phyloP scores from a whole-genome alignment of 2,888 invertebrate genomes.

The Eristalinus aeneus region DNA sequence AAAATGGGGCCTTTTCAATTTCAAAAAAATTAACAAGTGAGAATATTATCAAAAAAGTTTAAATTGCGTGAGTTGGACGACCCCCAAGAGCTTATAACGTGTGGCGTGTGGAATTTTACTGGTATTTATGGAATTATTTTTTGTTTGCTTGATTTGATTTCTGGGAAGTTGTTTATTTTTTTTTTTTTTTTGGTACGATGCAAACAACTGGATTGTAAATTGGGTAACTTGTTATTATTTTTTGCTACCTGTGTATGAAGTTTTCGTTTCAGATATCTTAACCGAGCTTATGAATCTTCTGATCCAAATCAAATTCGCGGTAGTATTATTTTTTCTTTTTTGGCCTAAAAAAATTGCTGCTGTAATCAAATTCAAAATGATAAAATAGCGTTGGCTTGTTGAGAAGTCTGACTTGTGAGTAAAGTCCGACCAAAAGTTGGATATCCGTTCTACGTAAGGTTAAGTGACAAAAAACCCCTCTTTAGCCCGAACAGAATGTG shows the following conservation, averaged over 20 bases:
- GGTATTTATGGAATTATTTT: background rate
- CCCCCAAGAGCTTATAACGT: background rate
- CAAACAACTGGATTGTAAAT: background rate
- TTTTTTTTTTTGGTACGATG: background rate
- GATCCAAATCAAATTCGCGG: background rate
- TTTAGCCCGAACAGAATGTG: too few relatives aligned
- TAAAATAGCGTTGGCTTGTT: too few relatives aligned
- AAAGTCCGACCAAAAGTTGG: too few relatives aligned
- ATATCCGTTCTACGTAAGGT: too few relatives aligned
- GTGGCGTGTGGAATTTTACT: background rate
- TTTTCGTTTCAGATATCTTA: background rate
- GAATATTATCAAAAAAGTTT: background rate
- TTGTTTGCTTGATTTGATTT: too few relatives aligned
- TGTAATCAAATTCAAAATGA: too few relatives aligned
- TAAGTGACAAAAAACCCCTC: too few relatives aligned
- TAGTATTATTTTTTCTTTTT: too few relatives aligned
- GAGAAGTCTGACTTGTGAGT: too few relatives aligned
- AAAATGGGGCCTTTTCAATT: background rate
- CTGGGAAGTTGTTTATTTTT: background rate
- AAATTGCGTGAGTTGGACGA: constrained; percentile 1
- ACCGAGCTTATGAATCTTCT: background rate
- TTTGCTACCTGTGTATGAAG: too few relatives aligned
- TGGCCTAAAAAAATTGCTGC: too few relatives aligned
- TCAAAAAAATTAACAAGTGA: background rate
- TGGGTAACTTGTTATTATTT: background rate